Evolutionary conservation across 2,888 invertebrate genomes (phyloP), one percentile per base, ranked within the genome.

Genomic region (Capitulum mitella): DNA sequence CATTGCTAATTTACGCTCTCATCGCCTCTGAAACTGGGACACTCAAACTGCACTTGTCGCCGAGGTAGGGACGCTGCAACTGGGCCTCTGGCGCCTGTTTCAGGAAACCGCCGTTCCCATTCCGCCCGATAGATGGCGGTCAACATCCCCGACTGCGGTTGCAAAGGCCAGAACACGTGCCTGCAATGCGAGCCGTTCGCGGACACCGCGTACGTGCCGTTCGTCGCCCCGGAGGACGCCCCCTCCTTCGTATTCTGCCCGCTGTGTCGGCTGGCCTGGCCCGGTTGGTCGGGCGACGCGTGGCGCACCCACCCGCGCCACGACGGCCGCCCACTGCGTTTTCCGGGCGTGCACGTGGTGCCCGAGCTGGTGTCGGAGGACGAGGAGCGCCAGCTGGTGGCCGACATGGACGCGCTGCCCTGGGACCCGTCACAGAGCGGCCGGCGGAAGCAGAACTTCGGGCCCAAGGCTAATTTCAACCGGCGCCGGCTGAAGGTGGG

Each of bases 401-500:
- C 88, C 78, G 88, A 89, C 79, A 90, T 98, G 22, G 95, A 98
- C 84, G 87, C 88, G 80, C 87, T 93, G 81, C 91, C 92, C 0
- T 99, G 98, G 98, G 91, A 92, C 82, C 87, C 89, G 58, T 98
- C 98, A 0, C 98, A 98, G 86, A 98, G 97, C 85, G 98, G 98
- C 0, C 89, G 98, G 78, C 89, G 95, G 80, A 99, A 99, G 86
- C 98, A 91, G 90, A 99, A 99, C 86, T 98, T 91, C 86, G 99
- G 99, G 0, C 99, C 99, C 0, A 98, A 97, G 87, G 96, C 97
- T 19, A 99, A 99, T 86, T 99, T 99, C 85, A 98, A 97, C 85
- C 95, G 94, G 86, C 91, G 90, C 83, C 97, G 94, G 86, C 86
- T 97, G 14, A 90, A 89, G 80, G 83, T 90, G 32, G 94, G 92